phyloP scores from a whole-genome alignment of 2,113 vertebrate genomes.

The Syrrhaptes paradoxus region DNA sequence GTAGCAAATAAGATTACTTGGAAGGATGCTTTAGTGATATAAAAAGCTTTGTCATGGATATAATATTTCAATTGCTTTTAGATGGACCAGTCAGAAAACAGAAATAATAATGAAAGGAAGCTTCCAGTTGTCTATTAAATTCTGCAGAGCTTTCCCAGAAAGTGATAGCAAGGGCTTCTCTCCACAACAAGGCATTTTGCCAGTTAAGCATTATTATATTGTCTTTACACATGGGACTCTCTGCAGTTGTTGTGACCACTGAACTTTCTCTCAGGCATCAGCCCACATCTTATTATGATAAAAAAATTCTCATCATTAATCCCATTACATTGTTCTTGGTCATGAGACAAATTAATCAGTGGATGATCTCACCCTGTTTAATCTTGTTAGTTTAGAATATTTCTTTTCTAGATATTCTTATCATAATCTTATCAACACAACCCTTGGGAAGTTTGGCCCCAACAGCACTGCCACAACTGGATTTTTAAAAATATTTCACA shows the following conservation, averaged over 20 bases:
- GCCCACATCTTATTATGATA: background rate
- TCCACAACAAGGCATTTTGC: background rate
- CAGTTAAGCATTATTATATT: background rate
- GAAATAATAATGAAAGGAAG: background rate
- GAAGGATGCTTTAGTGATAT: background rate
- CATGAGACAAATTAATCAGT: background rate
- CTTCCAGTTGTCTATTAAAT: background rate
- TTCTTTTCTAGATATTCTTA: background rate
- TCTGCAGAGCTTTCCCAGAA: background rate
- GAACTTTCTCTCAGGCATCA: conserved; percentile 1
- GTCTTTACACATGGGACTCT: background rate
- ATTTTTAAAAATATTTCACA: background rate
- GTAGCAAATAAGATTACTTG: background rate
- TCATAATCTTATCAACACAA: background rate
- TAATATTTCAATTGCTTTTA: background rate
- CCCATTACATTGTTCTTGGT: conserved; percentile 17
- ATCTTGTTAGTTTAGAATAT: conserved; percentile 20
- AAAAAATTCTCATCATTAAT: conserved; percentile 37
- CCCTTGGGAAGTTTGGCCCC: background rate
- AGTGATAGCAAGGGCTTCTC: background rate
- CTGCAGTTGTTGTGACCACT: background rate
- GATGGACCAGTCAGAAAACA: background rate
- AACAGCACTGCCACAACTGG: background rate
- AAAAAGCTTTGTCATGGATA: background rate
- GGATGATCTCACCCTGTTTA: conserved; percentile 4